Conservation (phyloP, 2,797 vertebrate genomes). For the Micrastur ruficollis region DNA sequence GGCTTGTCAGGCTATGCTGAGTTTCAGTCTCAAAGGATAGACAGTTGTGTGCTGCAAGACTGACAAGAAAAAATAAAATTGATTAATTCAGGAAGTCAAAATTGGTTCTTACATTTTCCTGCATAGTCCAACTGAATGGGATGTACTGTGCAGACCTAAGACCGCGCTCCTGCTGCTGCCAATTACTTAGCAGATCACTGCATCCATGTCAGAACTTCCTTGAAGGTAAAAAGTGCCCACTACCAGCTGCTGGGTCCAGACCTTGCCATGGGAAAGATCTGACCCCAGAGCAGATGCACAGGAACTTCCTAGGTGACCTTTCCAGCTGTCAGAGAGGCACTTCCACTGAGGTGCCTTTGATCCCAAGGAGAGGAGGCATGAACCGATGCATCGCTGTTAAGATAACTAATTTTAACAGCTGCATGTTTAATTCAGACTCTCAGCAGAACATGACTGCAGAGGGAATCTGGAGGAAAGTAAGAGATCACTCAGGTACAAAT, state of each 20-base stretch:
- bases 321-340: neutral
- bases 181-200: neutral
- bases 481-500: neutral
- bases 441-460: neutral
- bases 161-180: neutral
- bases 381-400: rapidly evolving
- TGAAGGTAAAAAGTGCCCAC: neutral
- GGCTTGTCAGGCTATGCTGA: neutral
- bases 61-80: neutral
- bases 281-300: neutral
- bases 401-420: neutral
- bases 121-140: neutral
- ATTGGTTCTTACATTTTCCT: neutral
- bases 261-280: neutral
- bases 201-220: neutral
- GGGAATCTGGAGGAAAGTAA: neutral
- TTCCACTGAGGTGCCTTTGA: neutral
- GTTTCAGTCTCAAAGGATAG: neutral
- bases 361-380: neutral
- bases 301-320: neutral
- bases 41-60: neutral
- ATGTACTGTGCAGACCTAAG: neutral
- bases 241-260: neutral
- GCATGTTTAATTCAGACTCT: neutral
- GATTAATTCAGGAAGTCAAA: neutral